Evolutionary conservation across 2,888 invertebrate genomes (phyloP).

Genomic region (Autographa gamma): DNA sequence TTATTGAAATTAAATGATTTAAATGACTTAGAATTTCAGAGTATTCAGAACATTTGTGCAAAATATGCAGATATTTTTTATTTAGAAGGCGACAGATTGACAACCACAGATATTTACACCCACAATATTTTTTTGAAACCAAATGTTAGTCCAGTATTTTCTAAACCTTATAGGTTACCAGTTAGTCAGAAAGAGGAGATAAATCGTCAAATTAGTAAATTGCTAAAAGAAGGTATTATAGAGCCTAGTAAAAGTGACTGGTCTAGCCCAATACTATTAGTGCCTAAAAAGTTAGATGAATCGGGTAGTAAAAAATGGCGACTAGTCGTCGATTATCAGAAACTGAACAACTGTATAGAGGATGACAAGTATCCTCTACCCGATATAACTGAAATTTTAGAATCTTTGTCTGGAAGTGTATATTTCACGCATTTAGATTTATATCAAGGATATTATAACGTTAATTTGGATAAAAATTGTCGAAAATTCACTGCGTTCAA

Average conservation of each 20-base stretch:
- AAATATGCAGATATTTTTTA: conserved; percentile 28
- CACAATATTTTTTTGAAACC: conserved; percentile 23
- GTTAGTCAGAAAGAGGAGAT: neutral
- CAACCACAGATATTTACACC: conserved; percentile 16
- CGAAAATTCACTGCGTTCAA: conserved; percentile 2
- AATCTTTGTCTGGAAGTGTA: neutral
- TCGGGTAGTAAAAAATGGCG: neutral
- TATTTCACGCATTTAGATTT: conserved; percentile 12
- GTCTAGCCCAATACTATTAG: conserved; percentile 5
- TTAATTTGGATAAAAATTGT: neutral
- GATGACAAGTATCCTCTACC: conserved; percentile 2
- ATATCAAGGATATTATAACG: conserved; percentile 5
- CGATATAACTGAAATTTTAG: conserved; percentile 8
- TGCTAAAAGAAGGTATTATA: neutral
- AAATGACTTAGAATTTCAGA: too few relatives aligned
- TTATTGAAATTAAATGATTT: neutral
- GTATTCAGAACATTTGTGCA: too few relatives aligned
- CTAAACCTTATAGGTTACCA: conserved; percentile 12
- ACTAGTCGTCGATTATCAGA: neutral
- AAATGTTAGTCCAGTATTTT: conserved; percentile 10
- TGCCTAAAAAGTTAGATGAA: neutral
- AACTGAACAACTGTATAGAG: conserved; percentile 6
- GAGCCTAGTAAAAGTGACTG: conserved; percentile 2
- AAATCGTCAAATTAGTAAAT: neutral
- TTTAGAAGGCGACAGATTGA: conserved; percentile 24